Percentiles rank a stretch among this genome's conserved stretches.
These are phyloP conservation scores for Folsomia candida DNA, from an alignment of 2,888 invertebrate species.

Conservation along the genomic window DNA sequence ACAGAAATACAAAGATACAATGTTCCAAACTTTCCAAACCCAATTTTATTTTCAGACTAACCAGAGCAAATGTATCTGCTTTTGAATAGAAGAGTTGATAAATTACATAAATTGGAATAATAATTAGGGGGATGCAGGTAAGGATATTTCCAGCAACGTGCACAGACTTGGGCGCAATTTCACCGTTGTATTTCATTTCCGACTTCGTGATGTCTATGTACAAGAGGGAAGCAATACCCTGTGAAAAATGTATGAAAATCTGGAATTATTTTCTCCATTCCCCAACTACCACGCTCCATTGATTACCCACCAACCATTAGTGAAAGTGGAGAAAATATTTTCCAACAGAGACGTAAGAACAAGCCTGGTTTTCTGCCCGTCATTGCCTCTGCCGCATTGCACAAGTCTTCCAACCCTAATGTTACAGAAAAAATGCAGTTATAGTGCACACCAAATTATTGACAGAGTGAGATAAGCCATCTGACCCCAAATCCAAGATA, in stretches of 20 bases:
- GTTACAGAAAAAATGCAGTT: neutral
- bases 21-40: neutral
- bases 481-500: constrained; percentile 27
- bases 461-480: too few species aligned
- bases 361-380: constrained; percentile 1
- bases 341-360: constrained; percentile 26
- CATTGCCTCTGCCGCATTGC: constrained; percentile 18
- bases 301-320: constrained; percentile 17
- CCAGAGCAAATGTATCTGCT: neutral
- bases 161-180: neutral
- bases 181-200: neutral
- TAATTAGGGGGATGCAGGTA: neutral
- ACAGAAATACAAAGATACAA: neutral
- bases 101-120: neutral
- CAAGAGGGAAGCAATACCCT: neutral
- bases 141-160: neutral
- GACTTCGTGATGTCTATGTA: neutral
- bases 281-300: too few species aligned
- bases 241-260: too few species aligned
- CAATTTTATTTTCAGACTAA: neutral
- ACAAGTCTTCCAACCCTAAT: constrained; percentile 35
- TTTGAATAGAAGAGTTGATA: neutral
- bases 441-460: neutral
- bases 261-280: too few species aligned
- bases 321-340: constrained; percentile 5